A percentile compares a stretch with the other conserved stretches of the same genome.
phyloP scores from a whole-genome alignment of 1,140 invertebrate species.

The Coptotermes formosanus region DNA sequence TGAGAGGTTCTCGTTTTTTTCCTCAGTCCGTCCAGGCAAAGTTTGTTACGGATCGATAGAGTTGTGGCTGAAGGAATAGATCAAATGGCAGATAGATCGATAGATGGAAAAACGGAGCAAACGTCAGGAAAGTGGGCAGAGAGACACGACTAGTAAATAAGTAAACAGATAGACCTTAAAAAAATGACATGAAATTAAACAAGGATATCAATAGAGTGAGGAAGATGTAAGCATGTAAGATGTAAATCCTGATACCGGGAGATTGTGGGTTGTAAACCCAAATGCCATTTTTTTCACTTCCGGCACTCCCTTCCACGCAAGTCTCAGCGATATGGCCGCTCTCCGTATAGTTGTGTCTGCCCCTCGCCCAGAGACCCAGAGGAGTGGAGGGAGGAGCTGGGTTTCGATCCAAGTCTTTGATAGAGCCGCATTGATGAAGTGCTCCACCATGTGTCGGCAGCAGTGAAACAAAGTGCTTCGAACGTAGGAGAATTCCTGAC shows the following conservation, averaged over 20 bases:
- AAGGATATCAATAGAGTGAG: too few relatives aligned
- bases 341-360: neutral
- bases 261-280: neutral
- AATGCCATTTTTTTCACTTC: slow-evolving; percentile 9
- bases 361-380: too few relatives aligned
- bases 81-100: too few relatives aligned
- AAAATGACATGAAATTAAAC: too few relatives aligned
- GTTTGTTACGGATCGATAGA: too few relatives aligned
- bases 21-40: too few relatives aligned
- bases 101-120: too few relatives aligned
- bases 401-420: slow-evolving; percentile 15
- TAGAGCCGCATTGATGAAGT: slow-evolving; percentile 15
- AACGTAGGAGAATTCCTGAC: neutral
- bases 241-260: neutral
- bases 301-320: neutral
- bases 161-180: too few relatives aligned
- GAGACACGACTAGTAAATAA: too few relatives aligned
- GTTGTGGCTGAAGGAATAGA: too few relatives aligned
- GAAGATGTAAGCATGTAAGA: neutral
- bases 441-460: neutral
- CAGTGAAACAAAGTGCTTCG: neutral
- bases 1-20: too few relatives aligned
- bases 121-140: too few relatives aligned
- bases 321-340: neutral
- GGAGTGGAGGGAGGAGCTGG: neutral